Evolutionary conservation across 2,113 vertebrate genomes (phyloP), one percentile per base, ranked within the genome.

Genomic region (Cyprinodon brontotheroides): DNA sequence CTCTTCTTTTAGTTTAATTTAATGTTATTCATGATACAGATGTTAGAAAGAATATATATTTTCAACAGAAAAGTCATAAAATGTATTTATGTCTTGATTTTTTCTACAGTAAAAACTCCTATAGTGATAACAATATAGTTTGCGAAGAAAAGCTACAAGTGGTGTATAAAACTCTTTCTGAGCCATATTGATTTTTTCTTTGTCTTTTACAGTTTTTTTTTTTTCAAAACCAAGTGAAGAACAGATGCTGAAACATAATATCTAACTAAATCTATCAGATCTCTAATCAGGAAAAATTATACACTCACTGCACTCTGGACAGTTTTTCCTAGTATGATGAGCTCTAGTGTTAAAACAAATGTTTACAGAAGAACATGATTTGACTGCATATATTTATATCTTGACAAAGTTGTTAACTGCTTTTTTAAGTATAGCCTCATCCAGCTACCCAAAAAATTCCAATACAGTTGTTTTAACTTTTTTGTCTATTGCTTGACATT

Each of bases 391-490:
- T 41, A 14, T 48, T 65, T 72, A 5, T 45, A 4, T 40, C 36
- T 37, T 43, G 62, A 20, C 36, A 20, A 14, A 45, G 64, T 11
- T 41, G n/a, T 74, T 22, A 2, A 62, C 14, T 10, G 29, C 14
- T 41, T 70, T 63, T 68, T 75, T 1, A 74, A 64, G 47, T 72
- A 78, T n/a, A 79, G 14, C n/a, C 3, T 62, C 45, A 39, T 68
- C 45, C 15, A 65, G 63, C 38, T 60, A 41, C 61, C 13, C 65
- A 65, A 68, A 68, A 41, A 20, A 57, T 5, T 3, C 41, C 14
- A 10, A 41, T 10, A 65, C 36, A 15, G 37, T 70, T 67, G 4
- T 37, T 70, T 65, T 82, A 50, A 83, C 69, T 72, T 61, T 70
- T 53, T 17, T 12, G 45, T 39, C 45, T 72, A 61, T 62, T 74